Percentiles rank a stretch among this genome's conserved stretches.
These are phyloP conservation scores for Epinephelus lanceolatus DNA, from an alignment of 2,113 vertebrate genomes.

Conservation along the genomic window DNA sequence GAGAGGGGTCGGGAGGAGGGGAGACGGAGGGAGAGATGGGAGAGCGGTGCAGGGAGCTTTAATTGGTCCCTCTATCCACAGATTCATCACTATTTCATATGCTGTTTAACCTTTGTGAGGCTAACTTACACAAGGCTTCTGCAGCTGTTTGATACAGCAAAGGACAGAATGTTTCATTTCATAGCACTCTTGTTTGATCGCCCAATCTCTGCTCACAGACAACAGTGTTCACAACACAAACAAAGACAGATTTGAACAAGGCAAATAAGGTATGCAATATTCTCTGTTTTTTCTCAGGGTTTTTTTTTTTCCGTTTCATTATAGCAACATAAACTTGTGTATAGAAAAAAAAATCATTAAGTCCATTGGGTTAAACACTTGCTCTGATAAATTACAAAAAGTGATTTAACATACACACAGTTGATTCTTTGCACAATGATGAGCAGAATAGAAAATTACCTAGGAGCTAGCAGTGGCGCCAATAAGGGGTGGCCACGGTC, in stretches of 20 bases:
- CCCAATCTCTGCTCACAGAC: constrained; percentile 1
- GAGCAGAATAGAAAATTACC: background rate
- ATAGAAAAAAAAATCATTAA: background rate
- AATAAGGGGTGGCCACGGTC: no score
- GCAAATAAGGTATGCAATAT: background rate
- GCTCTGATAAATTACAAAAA: background rate
- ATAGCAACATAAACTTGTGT: background rate
- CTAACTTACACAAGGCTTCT: constrained; percentile 51
- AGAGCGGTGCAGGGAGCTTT: constrained; percentile 82
- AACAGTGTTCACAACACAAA: constrained; percentile 18
- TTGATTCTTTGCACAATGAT: background rate
- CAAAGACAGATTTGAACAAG: background rate
- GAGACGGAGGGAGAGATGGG: background rate
- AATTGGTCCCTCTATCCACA: constrained; percentile 88
- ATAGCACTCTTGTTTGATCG: constrained; percentile 19
- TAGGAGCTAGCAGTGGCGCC: background rate
- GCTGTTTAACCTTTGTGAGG: constrained; percentile 88
- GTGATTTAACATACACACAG: background rate
- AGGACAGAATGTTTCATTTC: constrained; percentile 45
- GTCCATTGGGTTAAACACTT: background rate
- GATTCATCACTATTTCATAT: constrained; percentile 85
- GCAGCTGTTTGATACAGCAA: constrained; percentile 58
- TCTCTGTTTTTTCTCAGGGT: background rate
- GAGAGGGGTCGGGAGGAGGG: constrained; percentile 5
- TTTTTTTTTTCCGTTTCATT: background rate